Evolutionary conservation across 2,888 invertebrate species (phyloP), one percentile per base, ranked within the genome.

Genomic region (Parnassius apollo): DNA sequence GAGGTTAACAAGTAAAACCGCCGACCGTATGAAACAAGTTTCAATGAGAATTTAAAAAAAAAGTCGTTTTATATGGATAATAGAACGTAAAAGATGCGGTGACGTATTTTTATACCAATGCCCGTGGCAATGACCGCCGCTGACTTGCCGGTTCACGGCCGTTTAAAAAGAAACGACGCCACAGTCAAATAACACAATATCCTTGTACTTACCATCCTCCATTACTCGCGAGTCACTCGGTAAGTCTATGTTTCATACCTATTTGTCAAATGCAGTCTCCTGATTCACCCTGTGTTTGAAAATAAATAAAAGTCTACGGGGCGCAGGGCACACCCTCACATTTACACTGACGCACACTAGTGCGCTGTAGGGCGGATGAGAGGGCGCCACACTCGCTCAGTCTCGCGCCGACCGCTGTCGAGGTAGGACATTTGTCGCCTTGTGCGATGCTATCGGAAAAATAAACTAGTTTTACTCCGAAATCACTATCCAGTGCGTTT

Each of bases 391-490:
- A 54, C 65, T 85, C 90, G 88, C 83, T 86, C 91, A 93, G 93
- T 93, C 92, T 91, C 91, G 92, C 92, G 88, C 85, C 86, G 90
- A 86, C 86, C 83, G 81, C 80, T 79, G 75, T 67, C 66, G 61
- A 69, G 84, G 83, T 72, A 72, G 89, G 81, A 83, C 81, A 90
- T 78, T 74, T 76, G 82, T 80, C 79, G 80, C 71, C 70, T 63
- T 74, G 73, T 81, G 85, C 81, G 68, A 81, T 88, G 79, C 86
- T 81, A 81, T 81, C 84, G 84, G 81, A 81, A 86, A 85, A 83
- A 88, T 86, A 87, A 89, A 90, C 88, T 89, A 89, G 90, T 91
- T 89, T 85, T 84, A 82, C 86, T 86, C 84, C 85, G 85, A 80
- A 85, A 81, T 82, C 72, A 80, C 80, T 80, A 79, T 67, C 80